Percentiles rank a stretch among this genome's conserved stretches.
phyloP scores from a whole-genome alignment of 2,888 invertebrate species.

The Sarcophaga caerulescens region DNA sequence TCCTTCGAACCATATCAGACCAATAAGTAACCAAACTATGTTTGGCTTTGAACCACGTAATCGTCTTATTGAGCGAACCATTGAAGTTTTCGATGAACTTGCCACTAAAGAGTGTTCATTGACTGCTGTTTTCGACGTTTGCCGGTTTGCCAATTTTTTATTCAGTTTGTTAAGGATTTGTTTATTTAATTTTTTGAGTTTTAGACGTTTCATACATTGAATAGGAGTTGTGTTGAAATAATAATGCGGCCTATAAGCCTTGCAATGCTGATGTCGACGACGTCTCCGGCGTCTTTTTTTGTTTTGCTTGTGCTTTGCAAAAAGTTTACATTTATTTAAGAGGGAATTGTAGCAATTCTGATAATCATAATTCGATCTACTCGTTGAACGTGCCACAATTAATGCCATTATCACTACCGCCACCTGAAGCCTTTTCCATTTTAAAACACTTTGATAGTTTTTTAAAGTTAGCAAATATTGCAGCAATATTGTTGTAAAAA shows the following conservation, averaged over 20 bases:
- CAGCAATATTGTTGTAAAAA: slow-evolving; percentile 10
- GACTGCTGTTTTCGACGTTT: not conserved
- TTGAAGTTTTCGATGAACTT: not conserved
- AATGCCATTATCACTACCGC: slow-evolving; percentile 32
- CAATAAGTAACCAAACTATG: slow-evolving; percentile 78
- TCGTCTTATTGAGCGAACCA: slow-evolving; percentile 26
- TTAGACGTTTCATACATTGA: slow-evolving; percentile 36
- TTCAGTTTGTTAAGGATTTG: slow-evolving; percentile 10
- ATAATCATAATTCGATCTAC: slow-evolving; percentile 17
- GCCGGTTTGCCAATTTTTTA: not conserved
- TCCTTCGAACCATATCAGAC: slow-evolving; percentile 79
- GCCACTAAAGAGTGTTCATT: slow-evolving; percentile 22
- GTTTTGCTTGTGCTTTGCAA: slow-evolving; percentile 14
- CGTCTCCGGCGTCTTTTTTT: slow-evolving; percentile 26
- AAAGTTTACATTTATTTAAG: slow-evolving; percentile 23
- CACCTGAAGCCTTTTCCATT: slow-evolving; percentile 32
- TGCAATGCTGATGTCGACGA: slow-evolving; percentile 34
- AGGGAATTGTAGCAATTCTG: slow-evolving; percentile 36
- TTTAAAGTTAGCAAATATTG: slow-evolving; percentile 33
- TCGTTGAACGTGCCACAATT: slow-evolving; percentile 50
- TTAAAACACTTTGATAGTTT: slow-evolving; percentile 17
- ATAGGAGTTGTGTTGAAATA: slow-evolving; percentile 39
- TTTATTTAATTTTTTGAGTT: slow-evolving; percentile 18
- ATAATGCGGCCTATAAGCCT: slow-evolving; percentile 48
- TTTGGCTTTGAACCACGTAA: slow-evolving; percentile 70